Evolutionary conservation across 1,140 invertebrate species (phyloP).

Genomic region (Aporrectodea caliginosa): DNA sequence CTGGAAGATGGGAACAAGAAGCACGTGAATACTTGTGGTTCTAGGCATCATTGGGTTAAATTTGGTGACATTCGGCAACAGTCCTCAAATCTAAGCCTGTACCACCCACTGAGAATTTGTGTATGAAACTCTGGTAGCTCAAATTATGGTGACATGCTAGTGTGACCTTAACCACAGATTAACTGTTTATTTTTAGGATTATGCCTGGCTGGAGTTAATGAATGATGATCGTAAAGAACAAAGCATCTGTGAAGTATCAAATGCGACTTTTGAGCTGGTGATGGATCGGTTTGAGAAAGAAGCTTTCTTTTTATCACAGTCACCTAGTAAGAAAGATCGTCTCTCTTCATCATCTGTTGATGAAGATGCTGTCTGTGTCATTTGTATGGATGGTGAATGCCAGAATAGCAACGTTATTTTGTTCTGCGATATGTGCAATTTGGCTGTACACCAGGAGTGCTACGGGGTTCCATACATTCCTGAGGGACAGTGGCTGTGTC

Average conservation of each 20-base stretch:
- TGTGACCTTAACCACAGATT: not conserved
- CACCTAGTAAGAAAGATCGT: conserved; percentile 40
- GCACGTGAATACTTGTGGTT: too few species aligned
- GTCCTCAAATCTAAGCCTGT: not conserved
- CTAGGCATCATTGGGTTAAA: not conserved
- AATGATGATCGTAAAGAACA: conserved; percentile 60
- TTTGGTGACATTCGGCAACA: not conserved
- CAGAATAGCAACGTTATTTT: conserved; percentile 92
- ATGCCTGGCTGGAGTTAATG: conserved; percentile 82
- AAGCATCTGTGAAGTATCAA: conserved; percentile 38
- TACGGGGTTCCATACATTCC: conserved; percentile 99
- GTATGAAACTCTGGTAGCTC: too few species aligned
- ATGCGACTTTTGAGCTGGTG: conserved; percentile 81
- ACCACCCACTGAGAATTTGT: not conserved
- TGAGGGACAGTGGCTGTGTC: conserved; percentile 96
- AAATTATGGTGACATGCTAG: not conserved
- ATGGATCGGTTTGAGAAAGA: conserved; percentile 98
- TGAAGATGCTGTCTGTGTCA: conserved; percentile 97
- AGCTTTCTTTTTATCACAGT: conserved; percentile 76
- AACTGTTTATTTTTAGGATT: conserved; percentile 65
- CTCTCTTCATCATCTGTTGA: conserved; percentile 65
- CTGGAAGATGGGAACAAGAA: too few species aligned
- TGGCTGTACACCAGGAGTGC: conserved; percentile 98
- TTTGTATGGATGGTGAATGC: conserved; percentile 85
- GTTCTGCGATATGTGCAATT: conserved; percentile 99